Evolutionary conservation across 2,888 invertebrate species (phyloP), one percentile per base, ranked within the genome.

Genomic region (Cephus spinipes): DNA sequence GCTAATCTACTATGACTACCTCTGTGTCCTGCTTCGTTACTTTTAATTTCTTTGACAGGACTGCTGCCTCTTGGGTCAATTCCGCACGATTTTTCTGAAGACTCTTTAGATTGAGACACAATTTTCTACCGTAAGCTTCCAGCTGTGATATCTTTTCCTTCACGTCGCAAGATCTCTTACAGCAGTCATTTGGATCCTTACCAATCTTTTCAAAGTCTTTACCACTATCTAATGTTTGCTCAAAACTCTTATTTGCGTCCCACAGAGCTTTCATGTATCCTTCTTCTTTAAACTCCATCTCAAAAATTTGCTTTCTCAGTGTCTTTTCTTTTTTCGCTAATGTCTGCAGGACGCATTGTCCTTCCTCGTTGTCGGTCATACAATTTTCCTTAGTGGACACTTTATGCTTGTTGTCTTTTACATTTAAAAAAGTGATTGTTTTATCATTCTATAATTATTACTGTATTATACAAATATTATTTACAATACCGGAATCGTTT

Each of bases 271-370:
- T 78, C n/a, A 79, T 55, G 71, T 82, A 84, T 31, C 36, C 73
- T 32, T 83, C 74, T 74, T 81, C 82, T 31, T 76, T 81, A 33
- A 79, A 79, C 55, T 83, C 80, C 80, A 81, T 81, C 30, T 81
- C 74, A 73, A 81, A 81, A 33, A 83, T 83, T 69, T 81, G 77
- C 23, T 82, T 78, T 15, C 81, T 73, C 15, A 83, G 36, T 11
- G 74, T 31, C 33, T 81, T 82, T 68, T 84, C 82, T 32, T 81
- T 82, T 15, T 73, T 71, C 12, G 80, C 79, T 35, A 83, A 71
- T 15, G 71, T 69, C 68, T 76, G 77, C 31, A 82, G 73, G 30
- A 81, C 75, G 69, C 81, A 82, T 40, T 73, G 40, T 31, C 55
- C 73, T 23, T 75, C 71, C 73, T 78, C 73, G 15, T 78, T 75